Evolutionary conservation across 92 coral and sea anemone species (phyloP).

Genomic region (Umimayanthus kanabou): DNA sequence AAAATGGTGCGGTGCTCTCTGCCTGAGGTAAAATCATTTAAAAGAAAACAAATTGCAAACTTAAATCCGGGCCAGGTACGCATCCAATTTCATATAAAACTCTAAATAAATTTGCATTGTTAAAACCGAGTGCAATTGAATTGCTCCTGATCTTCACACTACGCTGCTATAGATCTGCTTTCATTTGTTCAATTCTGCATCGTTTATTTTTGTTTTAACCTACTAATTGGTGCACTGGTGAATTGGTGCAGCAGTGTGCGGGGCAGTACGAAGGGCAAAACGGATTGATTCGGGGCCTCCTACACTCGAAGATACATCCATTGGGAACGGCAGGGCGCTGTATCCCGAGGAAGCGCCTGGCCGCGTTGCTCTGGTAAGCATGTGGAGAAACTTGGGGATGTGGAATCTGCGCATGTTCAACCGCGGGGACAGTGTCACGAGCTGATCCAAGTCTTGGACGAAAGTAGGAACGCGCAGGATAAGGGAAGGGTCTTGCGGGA

Average conservation of each 20-base stretch:
- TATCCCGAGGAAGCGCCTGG: constrained; percentile 18
- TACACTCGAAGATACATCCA: constrained; percentile 34
- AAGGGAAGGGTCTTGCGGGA: not conserved
- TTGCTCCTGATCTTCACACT: not conserved
- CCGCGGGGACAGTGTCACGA: not conserved
- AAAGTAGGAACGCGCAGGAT: not conserved
- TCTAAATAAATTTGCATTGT: not conserved
- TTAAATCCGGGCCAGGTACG: too few relatives aligned
- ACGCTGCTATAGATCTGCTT: not conserved
- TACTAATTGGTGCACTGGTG: not conserved
- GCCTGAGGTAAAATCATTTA: too few relatives aligned
- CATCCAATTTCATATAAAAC: not conserved
- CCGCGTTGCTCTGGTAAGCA: not conserved
- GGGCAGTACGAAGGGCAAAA: constrained; percentile 34
- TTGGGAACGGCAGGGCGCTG: constrained; percentile 24
- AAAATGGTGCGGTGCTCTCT: too few relatives aligned
- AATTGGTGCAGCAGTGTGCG: constrained; percentile 21
- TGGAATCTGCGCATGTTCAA: constrained; percentile 1
- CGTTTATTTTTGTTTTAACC: not conserved
- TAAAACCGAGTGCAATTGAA: not conserved
- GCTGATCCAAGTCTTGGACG: not conserved
- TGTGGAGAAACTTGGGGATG: not conserved
- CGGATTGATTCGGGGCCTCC: not conserved
- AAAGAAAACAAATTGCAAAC: too few relatives aligned
- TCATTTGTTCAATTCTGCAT: not conserved